Evolutionary conservation across 2,113 vertebrate genomes (phyloP).

Genomic region (Salminus brasiliensis): DNA sequence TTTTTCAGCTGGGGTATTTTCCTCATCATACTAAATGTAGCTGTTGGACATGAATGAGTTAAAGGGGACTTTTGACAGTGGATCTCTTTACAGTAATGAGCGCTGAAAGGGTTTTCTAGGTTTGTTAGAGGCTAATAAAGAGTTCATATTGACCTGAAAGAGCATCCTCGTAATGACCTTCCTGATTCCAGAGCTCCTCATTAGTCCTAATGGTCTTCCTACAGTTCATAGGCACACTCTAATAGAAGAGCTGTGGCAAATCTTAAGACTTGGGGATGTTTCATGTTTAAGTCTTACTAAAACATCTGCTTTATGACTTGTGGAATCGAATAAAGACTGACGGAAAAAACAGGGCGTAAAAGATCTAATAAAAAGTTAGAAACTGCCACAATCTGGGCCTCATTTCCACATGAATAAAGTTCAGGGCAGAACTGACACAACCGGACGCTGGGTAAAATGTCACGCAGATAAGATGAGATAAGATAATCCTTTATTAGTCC

Average conservation of each 20-base stretch:
- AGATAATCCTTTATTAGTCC: too few relatives aligned
- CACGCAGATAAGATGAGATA: too few relatives aligned
- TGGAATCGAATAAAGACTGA: background rate
- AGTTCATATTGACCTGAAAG: background rate
- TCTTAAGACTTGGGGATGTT: background rate
- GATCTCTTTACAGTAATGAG: background rate
- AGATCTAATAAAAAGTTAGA: background rate
- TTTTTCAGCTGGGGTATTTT: too few relatives aligned
- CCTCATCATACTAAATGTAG: too few relatives aligned
- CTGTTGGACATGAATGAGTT: background rate
- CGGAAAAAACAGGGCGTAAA: background rate
- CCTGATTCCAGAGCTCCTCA: background rate
- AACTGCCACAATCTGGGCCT: too few relatives aligned
- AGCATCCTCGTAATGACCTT: background rate
- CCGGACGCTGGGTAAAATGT: too few relatives aligned
- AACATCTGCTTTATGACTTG: background rate
- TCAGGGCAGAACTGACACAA: too few relatives aligned
- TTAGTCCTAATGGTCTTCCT: background rate
- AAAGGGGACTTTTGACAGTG: background rate
- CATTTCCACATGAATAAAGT: too few relatives aligned
- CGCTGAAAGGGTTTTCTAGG: constrained; percentile 1
- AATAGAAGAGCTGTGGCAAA: background rate
- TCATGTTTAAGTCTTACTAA: background rate
- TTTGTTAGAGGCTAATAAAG: background rate
- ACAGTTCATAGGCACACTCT: background rate